phyloP scores from a whole-genome alignment of 2,797 vertebrate species.

The Mus caroli region DNA sequence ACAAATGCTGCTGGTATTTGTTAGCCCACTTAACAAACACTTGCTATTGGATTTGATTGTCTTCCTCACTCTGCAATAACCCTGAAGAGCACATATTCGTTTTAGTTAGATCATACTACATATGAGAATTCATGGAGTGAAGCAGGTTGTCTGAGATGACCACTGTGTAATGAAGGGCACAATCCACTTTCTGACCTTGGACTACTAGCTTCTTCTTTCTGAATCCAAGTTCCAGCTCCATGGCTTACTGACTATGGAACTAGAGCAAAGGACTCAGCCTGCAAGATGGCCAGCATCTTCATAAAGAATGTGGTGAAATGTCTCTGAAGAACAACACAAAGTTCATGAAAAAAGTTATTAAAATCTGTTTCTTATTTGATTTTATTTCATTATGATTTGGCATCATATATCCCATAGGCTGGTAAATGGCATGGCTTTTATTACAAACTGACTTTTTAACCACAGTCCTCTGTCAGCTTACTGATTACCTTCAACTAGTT shows the following conservation, averaged over 20 bases:
- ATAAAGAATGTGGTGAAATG: neutral
- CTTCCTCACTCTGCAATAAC: conserved; percentile 29
- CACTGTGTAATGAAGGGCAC: neutral
- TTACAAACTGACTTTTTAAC: conserved; percentile 1
- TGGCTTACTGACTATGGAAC: neutral
- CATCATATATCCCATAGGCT: neutral
- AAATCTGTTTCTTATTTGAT: neutral
- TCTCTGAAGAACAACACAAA: conserved; percentile 29
- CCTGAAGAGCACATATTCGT: neutral
- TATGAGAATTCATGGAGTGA: neutral
- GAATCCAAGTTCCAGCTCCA: neutral
- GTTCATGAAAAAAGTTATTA: conserved; percentile 1
- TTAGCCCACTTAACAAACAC: neutral
- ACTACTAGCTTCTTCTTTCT: neutral
- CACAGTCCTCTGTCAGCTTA: neutral
- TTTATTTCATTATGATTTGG: conserved; percentile 24
- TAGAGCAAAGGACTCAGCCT: neutral
- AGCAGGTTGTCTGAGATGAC: neutral
- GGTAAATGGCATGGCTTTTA: neutral
- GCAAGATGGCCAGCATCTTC: neutral
- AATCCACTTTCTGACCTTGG: neutral
- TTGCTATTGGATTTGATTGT: conserved; percentile 27
- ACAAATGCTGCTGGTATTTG: neutral
- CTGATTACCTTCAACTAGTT: neutral
- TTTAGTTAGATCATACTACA: conserved; percentile 1